A percentile compares a stretch with the other conserved stretches of the same genome.
These are phyloP conservation scores for Phyllostomus discolor DNA, from an alignment of 2,113 vertebrate genomes.

Conservation along the genomic window DNA sequence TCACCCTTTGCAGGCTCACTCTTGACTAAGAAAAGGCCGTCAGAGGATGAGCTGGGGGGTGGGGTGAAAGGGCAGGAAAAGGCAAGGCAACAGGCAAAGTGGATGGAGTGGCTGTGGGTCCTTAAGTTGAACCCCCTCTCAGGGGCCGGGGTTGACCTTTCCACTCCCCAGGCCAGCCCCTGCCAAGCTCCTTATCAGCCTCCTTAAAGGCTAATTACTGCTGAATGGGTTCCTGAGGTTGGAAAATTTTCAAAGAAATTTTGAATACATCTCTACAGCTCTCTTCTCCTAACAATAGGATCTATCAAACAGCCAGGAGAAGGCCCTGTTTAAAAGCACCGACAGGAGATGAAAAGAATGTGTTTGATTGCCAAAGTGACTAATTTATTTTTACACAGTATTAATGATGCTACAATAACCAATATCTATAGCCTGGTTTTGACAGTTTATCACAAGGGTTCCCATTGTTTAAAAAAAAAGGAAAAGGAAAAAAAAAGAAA, in stretches of 20 bases:
- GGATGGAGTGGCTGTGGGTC: not conserved
- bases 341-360: constrained; percentile 50
- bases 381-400: constrained; percentile 69
- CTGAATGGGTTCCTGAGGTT: constrained; percentile 52
- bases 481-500: not conserved
- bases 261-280: constrained; percentile 57
- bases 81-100: not conserved
- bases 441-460: constrained; percentile 61
- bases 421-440: constrained; percentile 58
- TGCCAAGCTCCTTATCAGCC: constrained; percentile 45
- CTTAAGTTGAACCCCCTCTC: not conserved
- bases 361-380: constrained; percentile 66
- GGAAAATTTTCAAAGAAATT: constrained; percentile 64
- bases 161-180: not conserved
- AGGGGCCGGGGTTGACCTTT: not conserved
- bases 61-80: not conserved
- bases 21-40: not conserved
- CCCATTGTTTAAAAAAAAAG: constrained; percentile 48
- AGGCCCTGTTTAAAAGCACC: constrained; percentile 68
- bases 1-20: not conserved
- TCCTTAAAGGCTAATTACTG: constrained; percentile 68
- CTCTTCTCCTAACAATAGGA: constrained; percentile 66
- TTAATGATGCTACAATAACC: constrained; percentile 72
- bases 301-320: constrained; percentile 58
- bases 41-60: not conserved